These are phyloP conservation scores for Dreissena polymorpha DNA, from an alignment of 1,140 invertebrate species.

Conservation along the genomic window DNA sequence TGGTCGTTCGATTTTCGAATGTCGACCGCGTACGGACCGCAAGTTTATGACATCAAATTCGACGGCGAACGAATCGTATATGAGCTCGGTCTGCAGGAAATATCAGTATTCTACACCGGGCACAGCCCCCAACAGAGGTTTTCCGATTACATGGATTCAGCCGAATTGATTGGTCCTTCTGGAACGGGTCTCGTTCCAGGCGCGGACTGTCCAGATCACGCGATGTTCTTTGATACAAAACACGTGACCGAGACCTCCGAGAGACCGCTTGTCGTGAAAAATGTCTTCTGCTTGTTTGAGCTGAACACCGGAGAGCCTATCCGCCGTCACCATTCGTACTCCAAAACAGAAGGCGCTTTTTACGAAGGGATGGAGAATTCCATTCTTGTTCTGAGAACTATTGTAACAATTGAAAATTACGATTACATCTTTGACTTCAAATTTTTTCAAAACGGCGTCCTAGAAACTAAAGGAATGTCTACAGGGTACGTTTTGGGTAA, in stretches of 20 bases:
- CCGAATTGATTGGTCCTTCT: conserved; percentile 61
- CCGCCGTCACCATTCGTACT: conserved; percentile 60
- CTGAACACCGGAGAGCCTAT: conserved; percentile 66
- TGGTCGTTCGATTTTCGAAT: conserved; percentile 70
- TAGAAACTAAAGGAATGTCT: conserved; percentile 62
- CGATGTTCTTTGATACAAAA: conserved; percentile 60
- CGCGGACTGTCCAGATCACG: conserved; percentile 72
- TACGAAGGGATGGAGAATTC: conserved; percentile 62
- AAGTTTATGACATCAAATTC: conserved; percentile 64
- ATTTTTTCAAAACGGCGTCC: conserved; percentile 69
- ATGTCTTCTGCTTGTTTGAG: conserved; percentile 74
- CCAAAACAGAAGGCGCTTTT: conserved; percentile 49
- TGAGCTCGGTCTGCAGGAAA: conserved; percentile 72
- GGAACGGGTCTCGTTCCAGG: conserved; percentile 64
- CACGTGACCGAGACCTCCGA: conserved; percentile 45
- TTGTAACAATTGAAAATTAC: conserved; percentile 65
- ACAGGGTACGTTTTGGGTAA: conserved; percentile 65
- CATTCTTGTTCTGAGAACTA: conserved; percentile 66
- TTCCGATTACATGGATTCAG: conserved; percentile 67
- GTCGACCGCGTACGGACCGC: conserved; percentile 57
- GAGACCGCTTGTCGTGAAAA: conserved; percentile 23
- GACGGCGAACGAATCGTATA: conserved; percentile 63
- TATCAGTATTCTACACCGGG: conserved; percentile 66
- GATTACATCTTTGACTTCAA: conserved; percentile 72
- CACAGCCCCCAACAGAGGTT: conserved; percentile 58